These are phyloP conservation scores for Bungarus multicinctus DNA, from an alignment of 2,113 vertebrate genomes.

Conservation along the genomic window DNA sequence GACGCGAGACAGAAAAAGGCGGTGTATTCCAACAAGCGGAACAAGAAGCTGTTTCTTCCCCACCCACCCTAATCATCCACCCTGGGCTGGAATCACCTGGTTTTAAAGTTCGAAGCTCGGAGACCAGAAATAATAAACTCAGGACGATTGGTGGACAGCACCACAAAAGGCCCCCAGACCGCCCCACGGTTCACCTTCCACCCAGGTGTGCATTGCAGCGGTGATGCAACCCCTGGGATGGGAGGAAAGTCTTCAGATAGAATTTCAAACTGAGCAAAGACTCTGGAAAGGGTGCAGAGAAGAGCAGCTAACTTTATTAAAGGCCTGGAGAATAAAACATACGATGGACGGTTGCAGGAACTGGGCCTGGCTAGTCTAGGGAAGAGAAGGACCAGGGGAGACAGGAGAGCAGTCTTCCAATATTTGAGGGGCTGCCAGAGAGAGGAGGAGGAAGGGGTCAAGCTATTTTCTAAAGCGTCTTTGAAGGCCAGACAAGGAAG, in stretches of 20 bases:
- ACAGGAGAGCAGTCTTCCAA: too few species aligned
- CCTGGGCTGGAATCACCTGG: rapidly evolving
- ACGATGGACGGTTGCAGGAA: too few species aligned
- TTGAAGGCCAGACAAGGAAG: too few species aligned
- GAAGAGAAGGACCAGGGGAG: too few species aligned
- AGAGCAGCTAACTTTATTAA: too few species aligned
- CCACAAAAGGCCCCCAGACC: not conserved
- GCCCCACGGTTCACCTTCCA: not conserved
- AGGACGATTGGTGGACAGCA: rapidly evolving
- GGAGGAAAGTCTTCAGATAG: not conserved
- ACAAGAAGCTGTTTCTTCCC: too few species aligned
- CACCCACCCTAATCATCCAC: not conserved
- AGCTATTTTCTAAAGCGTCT: too few species aligned
- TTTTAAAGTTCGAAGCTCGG: conserved; percentile 41
- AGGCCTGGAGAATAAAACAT: too few species aligned
- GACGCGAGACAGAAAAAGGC: not conserved
- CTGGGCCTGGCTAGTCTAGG: too few species aligned
- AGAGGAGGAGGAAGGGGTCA: too few species aligned
- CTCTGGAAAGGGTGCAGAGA: too few species aligned
- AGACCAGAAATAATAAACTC: not conserved
- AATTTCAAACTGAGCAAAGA: not conserved
- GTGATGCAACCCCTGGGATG: not conserved
- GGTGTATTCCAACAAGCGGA: not conserved
- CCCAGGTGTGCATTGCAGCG: not conserved
- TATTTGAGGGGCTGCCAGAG: too few species aligned